Base-by-base conservation (phyloP, 2,113 vertebrate genomes). In the Hiodon alosoides region DNA sequence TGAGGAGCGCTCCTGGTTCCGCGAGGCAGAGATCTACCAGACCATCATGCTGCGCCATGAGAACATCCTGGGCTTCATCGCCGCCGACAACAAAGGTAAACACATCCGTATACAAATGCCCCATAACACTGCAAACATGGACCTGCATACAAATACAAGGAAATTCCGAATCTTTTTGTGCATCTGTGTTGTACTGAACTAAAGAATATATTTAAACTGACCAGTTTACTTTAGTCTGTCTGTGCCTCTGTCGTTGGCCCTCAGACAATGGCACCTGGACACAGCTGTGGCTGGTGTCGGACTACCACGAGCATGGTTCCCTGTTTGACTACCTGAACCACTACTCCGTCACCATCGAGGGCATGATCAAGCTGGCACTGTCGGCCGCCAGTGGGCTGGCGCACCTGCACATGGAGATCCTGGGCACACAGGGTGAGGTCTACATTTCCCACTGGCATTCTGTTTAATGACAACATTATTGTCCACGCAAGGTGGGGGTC, bases 361-460 rank as follows among this genome's bases (percentile, higher is more conserved):
- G 95, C 4, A 96, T 98, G 95, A 97, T 99, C 82, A 98, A 98
- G 79, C 90, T 98, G 0, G 91, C 95, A 0, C 89, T 99, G 72
- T 98, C 96, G 0, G 95, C 96, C 0, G 96, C 95, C 76, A 98
- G 95, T 0, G 97, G 97, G 2, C 85, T 99, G 82, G 97, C 97
- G 1, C 97, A 99, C 72, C 91, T 99, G 14, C 97, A 99, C 81
- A 99, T 99, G 97, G 97, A 99, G 90, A 99, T 99, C n/a, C 94
- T 99, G 79, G 97, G 97, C 57, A 99, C 97, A 71, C 97, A 99
- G 86, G 97, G 97, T 98, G 85, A 91, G 78, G 66, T 9, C 0
- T 5, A 4, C 8, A 8, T 61, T 31, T n/a, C 31, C 31, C 31
- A 31, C 31, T 31, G 31, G 31, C 31, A 31, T 31, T 31, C 31